phyloP scores from a whole-genome alignment of 2,888 invertebrate species.

The Girardia tigrina region DNA sequence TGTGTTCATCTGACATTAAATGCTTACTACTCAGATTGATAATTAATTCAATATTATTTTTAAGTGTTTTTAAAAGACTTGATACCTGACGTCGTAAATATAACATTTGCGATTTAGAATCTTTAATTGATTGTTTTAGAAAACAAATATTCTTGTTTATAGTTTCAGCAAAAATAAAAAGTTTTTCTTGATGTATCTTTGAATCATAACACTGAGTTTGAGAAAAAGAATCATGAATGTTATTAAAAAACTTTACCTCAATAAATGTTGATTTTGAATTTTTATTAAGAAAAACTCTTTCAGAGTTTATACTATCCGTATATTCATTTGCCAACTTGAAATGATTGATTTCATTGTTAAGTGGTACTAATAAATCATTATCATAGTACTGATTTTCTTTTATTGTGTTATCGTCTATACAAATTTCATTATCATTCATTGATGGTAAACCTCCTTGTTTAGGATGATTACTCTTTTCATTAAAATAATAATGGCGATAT shows the following conservation, averaged over 20 bases:
- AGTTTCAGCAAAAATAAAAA: neutral
- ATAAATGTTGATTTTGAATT: neutral
- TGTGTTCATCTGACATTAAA: neutral
- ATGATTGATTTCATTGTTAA: neutral
- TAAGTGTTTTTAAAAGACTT: neutral
- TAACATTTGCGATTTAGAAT: neutral
- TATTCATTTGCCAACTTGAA: neutral
- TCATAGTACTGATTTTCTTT: neutral
- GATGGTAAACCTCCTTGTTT: too few species aligned
- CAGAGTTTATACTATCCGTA: neutral
- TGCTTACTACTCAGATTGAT: slow-evolving; percentile 15
- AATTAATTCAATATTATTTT: slow-evolving; percentile 3
- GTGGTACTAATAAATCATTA: neutral
- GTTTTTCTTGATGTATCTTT: neutral
- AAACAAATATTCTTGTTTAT: neutral
- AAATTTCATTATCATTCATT: too few species aligned
- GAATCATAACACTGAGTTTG: neutral
- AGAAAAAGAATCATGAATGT: neutral
- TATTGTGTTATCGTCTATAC: neutral
- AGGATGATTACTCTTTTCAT: neutral
- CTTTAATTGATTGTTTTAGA: neutral
- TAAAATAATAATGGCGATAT: slow-evolving; percentile 14
- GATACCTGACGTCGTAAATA: neutral
- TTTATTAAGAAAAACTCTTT: neutral
- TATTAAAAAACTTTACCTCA: neutral